Conservation (phyloP, 92 coral and sea anemone species). For the Phenganax marumi region DNA sequence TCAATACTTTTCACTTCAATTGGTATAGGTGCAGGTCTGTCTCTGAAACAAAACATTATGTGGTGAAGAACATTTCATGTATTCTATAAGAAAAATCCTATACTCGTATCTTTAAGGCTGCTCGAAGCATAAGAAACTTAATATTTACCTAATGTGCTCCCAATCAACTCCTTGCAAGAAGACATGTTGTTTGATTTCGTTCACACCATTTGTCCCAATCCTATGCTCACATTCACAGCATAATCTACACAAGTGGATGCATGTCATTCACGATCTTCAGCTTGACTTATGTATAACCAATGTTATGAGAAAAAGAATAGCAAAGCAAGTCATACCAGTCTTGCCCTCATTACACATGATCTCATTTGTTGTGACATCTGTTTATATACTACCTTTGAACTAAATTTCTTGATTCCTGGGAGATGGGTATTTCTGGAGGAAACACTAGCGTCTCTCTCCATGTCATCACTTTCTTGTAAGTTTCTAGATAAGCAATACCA, state of each 20-base stretch:
- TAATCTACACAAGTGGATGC: conserved; percentile 52
- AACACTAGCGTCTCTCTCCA: conserved; percentile 93
- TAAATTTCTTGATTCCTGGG: conserved; percentile 76
- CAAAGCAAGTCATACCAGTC: not conserved
- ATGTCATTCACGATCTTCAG: not conserved
- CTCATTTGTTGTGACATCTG: not conserved
- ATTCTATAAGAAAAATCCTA: not conserved
- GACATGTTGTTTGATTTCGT: conserved; percentile 78
- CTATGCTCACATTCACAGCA: conserved; percentile 91
- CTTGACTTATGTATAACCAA: not conserved
- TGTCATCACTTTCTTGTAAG: conserved; percentile 92
- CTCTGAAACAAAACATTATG: conserved; percentile 55
- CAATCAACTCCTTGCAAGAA: conserved; percentile 88
- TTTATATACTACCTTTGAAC: conserved; percentile 66
- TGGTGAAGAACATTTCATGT: not conserved
- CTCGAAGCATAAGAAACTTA: not conserved
- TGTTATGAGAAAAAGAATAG: too few relatives aligned
- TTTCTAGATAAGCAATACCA: conserved; percentile 61
- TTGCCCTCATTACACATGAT: not conserved
- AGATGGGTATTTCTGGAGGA: conserved; percentile 97
- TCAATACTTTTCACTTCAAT: conserved; percentile 91
- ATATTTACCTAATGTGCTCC: conserved; percentile 78
- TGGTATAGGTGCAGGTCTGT: conserved; percentile 91
- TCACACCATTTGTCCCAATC: conserved; percentile 58
- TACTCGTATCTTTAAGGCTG: not conserved